Evolutionary conservation across 2,113 vertebrate species (phyloP).

Genomic region (Sitta europaea): DNA sequence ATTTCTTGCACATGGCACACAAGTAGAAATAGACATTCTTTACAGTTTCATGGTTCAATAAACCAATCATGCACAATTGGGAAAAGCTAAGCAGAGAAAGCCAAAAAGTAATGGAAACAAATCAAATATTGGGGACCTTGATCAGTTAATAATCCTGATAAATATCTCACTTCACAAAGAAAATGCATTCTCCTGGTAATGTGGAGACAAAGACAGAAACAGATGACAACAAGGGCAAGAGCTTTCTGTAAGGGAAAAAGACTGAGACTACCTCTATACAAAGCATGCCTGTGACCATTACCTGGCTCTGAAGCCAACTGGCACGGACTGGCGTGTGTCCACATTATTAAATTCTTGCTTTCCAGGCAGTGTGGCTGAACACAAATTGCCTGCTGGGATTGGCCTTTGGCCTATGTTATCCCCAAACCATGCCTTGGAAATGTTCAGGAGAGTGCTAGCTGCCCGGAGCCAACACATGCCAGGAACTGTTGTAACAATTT

Average conservation of each 20-base stretch:
- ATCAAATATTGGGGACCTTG: neutral
- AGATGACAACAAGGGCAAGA: neutral
- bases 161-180: neutral
- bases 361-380: neutral
- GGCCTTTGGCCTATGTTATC: slow-evolving; percentile 42
- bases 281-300: neutral
- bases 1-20: neutral
- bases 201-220: neutral
- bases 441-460: neutral
- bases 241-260: neutral
- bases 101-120: neutral
- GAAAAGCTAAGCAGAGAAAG: neutral
- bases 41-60: neutral
- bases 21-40: neutral
- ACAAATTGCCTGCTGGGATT: slow-evolving; percentile 21
- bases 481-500: neutral
- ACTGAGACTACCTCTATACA: neutral
- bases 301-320: slow-evolving; percentile 4
- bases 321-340: neutral
- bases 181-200: neutral
- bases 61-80: neutral
- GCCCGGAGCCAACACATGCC: neutral
- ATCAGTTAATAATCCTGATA: neutral
- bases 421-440: neutral
- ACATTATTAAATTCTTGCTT: slow-evolving; percentile 39